Percentiles rank a stretch among this genome's conserved stretches.
Conservation (phyloP, 2,888 invertebrate species). For the Neoascia interrupta region DNA sequence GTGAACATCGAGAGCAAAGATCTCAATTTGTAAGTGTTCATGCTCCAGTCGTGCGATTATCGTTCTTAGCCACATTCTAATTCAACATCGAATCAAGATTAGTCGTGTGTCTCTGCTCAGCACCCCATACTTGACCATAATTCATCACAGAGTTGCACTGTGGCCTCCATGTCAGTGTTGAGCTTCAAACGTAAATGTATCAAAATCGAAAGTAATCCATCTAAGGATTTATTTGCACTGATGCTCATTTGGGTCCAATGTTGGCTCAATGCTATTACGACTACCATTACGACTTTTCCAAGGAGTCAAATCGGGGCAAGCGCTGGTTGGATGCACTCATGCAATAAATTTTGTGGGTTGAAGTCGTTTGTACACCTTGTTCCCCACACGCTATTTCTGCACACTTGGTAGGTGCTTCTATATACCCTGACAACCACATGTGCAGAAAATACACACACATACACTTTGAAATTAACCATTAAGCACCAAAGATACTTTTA, state of each 20-base stretch:
- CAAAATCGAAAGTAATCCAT: constrained; percentile 59
- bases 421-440: too few relatives aligned
- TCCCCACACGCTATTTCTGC: constrained; percentile 13
- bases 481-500: constrained; percentile 38
- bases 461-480: constrained; percentile 34
- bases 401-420: too few relatives aligned
- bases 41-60: constrained; percentile 26
- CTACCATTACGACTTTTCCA: constrained; percentile 36
- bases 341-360: too few relatives aligned
- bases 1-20: not conserved
- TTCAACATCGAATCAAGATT: constrained; percentile 21
- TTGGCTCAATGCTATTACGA: constrained; percentile 38
- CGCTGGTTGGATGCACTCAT: constrained; percentile 53
- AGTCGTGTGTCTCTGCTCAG: constrained; percentile 7
- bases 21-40: constrained; percentile 38
- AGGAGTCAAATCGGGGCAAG: constrained; percentile 60
- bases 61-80: constrained; percentile 33
- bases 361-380: constrained; percentile 49
- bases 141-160: constrained; percentile 39
- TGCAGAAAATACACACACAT: constrained; percentile 6
- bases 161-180: too few relatives aligned
- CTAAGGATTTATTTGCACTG: constrained; percentile 62
- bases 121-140: constrained; percentile 38
- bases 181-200: constrained; percentile 57
- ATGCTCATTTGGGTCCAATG: constrained; percentile 53